Conservation (phyloP, 1,140 invertebrate species). For the Procambarus clarkii region DNA sequence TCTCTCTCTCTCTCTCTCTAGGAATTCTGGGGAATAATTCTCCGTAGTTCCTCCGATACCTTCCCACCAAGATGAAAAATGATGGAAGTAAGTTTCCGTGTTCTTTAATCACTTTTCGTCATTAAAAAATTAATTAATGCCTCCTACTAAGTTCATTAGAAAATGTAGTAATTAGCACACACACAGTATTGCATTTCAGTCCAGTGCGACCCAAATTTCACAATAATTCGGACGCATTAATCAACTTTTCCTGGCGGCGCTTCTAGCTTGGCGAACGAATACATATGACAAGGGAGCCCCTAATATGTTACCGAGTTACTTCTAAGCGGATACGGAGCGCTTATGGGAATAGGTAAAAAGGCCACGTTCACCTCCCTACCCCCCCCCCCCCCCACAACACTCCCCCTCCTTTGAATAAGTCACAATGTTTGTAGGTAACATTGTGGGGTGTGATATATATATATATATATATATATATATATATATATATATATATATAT, state of each 20-base stretch:
- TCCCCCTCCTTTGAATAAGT: conserved; percentile 8
- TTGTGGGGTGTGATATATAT: too few relatives aligned
- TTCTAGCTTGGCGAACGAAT: conserved; percentile 35
- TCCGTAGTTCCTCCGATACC: conserved; percentile 55
- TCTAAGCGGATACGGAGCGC: conserved; percentile 61
- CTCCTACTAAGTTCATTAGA: conserved; percentile 73
- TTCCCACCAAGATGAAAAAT: conserved; percentile 69
- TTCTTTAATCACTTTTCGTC: conserved; percentile 73
- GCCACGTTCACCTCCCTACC: neutral
- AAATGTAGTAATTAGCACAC: conserved; percentile 72
- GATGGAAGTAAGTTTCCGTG: conserved; percentile 72
- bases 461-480: too few relatives aligned
- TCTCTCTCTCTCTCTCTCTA: conserved; percentile 15
- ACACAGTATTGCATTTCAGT: conserved; percentile 68
- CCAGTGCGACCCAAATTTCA: conserved; percentile 61
- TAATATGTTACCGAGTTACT: conserved; percentile 66
- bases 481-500: too few relatives aligned
- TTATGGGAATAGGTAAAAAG: conserved; percentile 58
- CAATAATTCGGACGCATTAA: conserved; percentile 53
- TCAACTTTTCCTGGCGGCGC: conserved; percentile 4
- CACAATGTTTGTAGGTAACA: conserved; percentile 39
- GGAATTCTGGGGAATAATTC: conserved; percentile 43
- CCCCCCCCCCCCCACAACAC: neutral
- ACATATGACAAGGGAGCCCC: conserved; percentile 15
- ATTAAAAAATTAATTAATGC: conserved; percentile 73